phyloP scores from a whole-genome alignment of 2,797 vertebrate genomes.

The Acanthopagrus latus region DNA sequence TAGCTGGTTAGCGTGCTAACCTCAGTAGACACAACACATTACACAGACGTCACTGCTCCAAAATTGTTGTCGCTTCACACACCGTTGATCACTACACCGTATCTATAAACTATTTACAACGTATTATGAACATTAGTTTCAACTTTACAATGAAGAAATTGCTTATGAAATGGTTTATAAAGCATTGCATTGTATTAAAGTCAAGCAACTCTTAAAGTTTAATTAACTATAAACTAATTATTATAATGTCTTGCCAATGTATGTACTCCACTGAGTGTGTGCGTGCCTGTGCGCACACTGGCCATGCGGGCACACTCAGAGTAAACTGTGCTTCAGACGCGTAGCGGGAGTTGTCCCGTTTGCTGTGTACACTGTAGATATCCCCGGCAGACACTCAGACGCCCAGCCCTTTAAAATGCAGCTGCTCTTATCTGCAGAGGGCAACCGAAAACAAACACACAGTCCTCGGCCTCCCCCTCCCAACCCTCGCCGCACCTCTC shows the following conservation, averaged over 20 bases:
- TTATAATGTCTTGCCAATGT: not conserved
- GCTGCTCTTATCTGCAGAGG: slow-evolving; percentile 73
- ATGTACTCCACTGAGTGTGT: not conserved
- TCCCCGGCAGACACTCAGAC: slow-evolving; percentile 47
- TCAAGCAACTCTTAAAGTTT: too few relatives aligned
- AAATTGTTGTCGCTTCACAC: too few relatives aligned
- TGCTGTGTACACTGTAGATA: slow-evolving; percentile 49
- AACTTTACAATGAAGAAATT: too few relatives aligned
- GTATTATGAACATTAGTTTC: too few relatives aligned
- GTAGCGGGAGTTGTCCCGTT: slow-evolving; percentile 61
- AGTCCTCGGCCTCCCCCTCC: slow-evolving; percentile 11
- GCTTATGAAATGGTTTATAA: too few relatives aligned
- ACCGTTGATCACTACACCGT: too few relatives aligned
- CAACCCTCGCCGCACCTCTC: slow-evolving; percentile 22
- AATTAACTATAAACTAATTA: too few relatives aligned
- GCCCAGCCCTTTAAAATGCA: slow-evolving; percentile 64
- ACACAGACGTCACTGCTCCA: too few relatives aligned
- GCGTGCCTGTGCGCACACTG: not conserved
- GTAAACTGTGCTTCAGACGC: slow-evolving; percentile 29
- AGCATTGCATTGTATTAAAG: too few relatives aligned
- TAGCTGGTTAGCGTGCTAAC: too few relatives aligned
- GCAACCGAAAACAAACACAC: slow-evolving; percentile 64
- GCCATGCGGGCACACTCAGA: not conserved
- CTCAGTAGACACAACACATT: too few relatives aligned
- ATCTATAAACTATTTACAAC: too few relatives aligned